Base-by-base conservation (phyloP, 2,888 invertebrate species). In the Andrena praecox region DNA sequence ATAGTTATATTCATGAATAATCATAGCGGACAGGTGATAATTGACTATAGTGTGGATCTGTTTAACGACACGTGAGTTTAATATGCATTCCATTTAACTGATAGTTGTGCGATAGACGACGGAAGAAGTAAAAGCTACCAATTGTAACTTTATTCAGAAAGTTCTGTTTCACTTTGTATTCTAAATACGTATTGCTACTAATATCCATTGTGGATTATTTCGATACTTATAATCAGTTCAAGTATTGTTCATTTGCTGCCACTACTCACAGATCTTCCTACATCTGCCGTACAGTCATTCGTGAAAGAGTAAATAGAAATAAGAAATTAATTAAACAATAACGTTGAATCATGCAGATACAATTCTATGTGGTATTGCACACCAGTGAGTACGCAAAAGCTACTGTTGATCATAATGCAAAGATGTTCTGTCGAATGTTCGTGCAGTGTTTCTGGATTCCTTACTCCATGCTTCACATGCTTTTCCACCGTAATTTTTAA, bases 351-450 rank as follows among this genome's bases (percentile, higher is more conserved):
- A 66, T 60, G 27, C 29, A 84, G 83, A 62, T 84, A 78, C 66
- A 59, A 84, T 10, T 60, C 74, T 6, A 27, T 52, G 2, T 84
- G 83, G 83, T 60, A 84, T 35, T 0, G 8, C 3, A 54, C n/a
- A 7, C 68, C 83, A 7, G 10, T 63, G 42, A 73, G 20, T 0
- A 12, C 59, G 24, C 82, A 77, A 16, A 83, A 83, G 56, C 54
- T 81, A 1, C 8, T 83, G 31, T 52, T 82, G 31, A 67, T 82
- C 31, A 48, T 83, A 24, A 20, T 79, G 59, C 35, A 42, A 10
- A 48, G 16, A 7, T 35, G 33, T 2, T 20, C 60, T 0, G 0
- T 10, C 2, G 63, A 31, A 2, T 56, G 5, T 54, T 5, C 3
- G 20, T 16, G 63, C 2, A 1, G 16, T 4, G 1, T 62, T 5